These are phyloP conservation scores for Drosophila suboccidentalis DNA, from an alignment of 2,888 invertebrate species.

Conservation along the genomic window DNA sequence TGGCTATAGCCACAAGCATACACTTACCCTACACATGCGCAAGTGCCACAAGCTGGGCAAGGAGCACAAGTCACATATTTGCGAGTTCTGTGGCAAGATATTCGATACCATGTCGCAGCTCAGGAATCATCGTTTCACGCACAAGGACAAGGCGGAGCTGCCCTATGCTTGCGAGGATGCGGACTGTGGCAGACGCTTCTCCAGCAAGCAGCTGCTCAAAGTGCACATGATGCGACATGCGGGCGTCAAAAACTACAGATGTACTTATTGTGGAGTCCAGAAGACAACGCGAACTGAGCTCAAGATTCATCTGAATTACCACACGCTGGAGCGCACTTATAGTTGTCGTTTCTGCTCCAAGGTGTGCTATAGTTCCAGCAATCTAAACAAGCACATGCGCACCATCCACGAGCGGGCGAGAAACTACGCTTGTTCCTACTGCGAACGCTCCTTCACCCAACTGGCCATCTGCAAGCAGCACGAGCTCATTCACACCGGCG, in stretches of 20 bases:
- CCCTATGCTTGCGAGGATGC: conserved; percentile 69
- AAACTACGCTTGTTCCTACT: conserved; percentile 73
- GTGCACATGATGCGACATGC: conserved; percentile 83
- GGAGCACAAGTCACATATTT: conserved; percentile 70
- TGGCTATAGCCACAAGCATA: conserved; percentile 75
- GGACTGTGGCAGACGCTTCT: conserved; percentile 69
- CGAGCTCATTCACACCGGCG: conserved; percentile 82
- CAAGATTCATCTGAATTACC: conserved; percentile 82
- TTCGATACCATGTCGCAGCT: conserved; percentile 71
- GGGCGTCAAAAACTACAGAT: conserved; percentile 82
- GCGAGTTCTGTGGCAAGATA: conserved; percentile 81
- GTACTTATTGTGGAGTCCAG: conserved; percentile 79
- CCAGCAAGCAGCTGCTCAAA: conserved; percentile 76
- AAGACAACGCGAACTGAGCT: conserved; percentile 83
- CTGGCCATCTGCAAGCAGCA: conserved; percentile 79
- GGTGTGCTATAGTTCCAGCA: conserved; percentile 80
- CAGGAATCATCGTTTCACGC: conserved; percentile 75
- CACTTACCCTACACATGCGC: conserved; percentile 74
- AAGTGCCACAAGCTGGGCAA: conserved; percentile 72
- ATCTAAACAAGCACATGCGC: conserved; percentile 77
- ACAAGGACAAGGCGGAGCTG: conserved; percentile 68
- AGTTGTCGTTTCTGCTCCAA: conserved; percentile 76
- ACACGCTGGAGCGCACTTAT: conserved; percentile 81
- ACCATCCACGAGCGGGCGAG: conserved; percentile 78
- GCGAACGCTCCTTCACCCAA: conserved; percentile 76